Evolutionary conservation across 2,113 vertebrate genomes (phyloP).

Genomic region (Entomyzon cyanotis): DNA sequence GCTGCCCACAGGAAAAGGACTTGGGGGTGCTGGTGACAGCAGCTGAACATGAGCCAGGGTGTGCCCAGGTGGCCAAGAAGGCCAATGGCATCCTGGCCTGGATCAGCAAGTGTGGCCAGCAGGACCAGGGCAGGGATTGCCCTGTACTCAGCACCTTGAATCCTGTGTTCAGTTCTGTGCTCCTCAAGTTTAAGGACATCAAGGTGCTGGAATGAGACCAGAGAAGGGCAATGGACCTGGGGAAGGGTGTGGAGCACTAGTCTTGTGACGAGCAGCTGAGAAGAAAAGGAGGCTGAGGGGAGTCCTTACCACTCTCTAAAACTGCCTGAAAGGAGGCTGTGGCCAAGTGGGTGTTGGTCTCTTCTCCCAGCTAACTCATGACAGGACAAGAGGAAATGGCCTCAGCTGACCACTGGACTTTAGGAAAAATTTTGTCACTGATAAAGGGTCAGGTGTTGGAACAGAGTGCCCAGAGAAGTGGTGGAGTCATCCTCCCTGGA

Average conservation of each 20-base stretch:
- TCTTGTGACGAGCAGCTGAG: neutral
- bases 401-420: neutral
- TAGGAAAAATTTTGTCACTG: neutral
- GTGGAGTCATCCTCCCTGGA: neutral
- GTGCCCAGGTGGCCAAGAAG: neutral
- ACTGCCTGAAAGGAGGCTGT: neutral
- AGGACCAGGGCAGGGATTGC: neutral
- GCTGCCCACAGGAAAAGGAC: neutral
- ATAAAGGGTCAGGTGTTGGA: neutral
- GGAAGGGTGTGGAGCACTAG: neutral
- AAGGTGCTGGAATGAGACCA: neutral
- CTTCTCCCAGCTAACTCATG: neutral
- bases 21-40: neutral
- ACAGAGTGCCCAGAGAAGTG: neutral
- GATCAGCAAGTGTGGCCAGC: neutral
- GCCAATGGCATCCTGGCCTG: neutral
- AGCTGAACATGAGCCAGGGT: neutral
- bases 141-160: accelerated
- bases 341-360: neutral
- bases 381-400: neutral
- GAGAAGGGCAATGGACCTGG: neutral
- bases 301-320: neutral
- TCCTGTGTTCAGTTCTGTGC: neutral
- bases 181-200: neutral
- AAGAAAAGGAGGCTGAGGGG: neutral